These are phyloP conservation scores for Bubo scandiacus DNA, from an alignment of 2,113 vertebrate genomes.

Conservation along the genomic window DNA sequence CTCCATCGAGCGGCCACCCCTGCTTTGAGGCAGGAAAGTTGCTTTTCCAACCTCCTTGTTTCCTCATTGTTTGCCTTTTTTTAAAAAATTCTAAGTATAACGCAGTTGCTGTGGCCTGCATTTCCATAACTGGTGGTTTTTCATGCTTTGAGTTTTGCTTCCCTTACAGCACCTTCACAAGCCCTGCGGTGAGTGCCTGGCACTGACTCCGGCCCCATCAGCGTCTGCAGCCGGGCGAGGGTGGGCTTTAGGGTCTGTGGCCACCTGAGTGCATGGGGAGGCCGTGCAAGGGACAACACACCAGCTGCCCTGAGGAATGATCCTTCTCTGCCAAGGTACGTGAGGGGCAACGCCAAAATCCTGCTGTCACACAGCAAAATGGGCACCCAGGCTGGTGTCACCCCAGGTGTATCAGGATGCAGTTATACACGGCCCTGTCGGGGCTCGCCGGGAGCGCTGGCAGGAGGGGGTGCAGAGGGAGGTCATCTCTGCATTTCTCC, in stretches of 20 bases:
- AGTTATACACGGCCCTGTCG: accelerated
- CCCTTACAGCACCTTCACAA: background rate
- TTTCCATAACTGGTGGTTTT: background rate
- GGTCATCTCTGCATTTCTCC: background rate
- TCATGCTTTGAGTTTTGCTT: background rate
- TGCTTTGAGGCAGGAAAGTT: background rate
- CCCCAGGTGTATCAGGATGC: too few species aligned
- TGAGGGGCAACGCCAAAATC: background rate
- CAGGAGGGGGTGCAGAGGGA: background rate
- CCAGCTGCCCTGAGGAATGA: background rate
- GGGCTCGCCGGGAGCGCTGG: background rate
- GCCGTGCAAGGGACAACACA: background rate
- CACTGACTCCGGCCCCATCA: accelerated
- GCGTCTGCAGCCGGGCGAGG: background rate
- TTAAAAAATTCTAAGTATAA: background rate
- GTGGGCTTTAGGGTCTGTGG: background rate
- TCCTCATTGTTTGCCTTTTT: background rate
- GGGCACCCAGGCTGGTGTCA: background rate
- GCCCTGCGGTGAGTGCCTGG: background rate
- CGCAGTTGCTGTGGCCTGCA: background rate
- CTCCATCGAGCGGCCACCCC: accelerated
- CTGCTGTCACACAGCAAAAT: background rate
- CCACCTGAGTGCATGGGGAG: background rate
- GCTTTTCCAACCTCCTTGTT: background rate
- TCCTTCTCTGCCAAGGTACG: background rate